A percentile compares a stretch with the other conserved stretches of the same genome.
Conservation (phyloP, 2,113 vertebrate genomes). For the Oryzias javanicus region DNA sequence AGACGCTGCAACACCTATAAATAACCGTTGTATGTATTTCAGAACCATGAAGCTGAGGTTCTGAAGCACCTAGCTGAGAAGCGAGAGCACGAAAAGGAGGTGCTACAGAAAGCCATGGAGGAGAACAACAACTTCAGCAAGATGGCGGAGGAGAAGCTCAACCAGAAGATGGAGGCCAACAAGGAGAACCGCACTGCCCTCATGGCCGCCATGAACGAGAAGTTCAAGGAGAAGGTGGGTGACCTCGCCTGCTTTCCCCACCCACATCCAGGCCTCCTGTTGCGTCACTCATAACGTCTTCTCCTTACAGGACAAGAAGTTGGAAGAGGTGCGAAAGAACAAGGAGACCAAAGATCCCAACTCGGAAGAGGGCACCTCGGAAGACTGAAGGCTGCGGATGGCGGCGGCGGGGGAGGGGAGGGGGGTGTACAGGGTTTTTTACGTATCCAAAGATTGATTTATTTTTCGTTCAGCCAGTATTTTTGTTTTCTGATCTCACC, state of each 20-base stretch:
- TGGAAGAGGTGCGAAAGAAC: constrained; percentile 95
- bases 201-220: constrained; percentile 93
- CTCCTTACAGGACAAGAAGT: constrained; percentile 87
- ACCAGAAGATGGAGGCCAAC: constrained; percentile 97
- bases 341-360: constrained; percentile 91
- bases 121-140: constrained; percentile 99
- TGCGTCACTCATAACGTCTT: not conserved
- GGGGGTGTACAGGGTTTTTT: constrained; percentile 79
- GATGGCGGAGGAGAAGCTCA: constrained; percentile 97
- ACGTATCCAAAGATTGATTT: constrained; percentile 89
- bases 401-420: not conserved
- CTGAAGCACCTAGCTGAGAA: constrained; percentile 97
- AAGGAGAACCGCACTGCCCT: constrained; percentile 96
- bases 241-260: no score
- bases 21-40: not conserved
- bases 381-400: constrained; percentile 75
- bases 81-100: constrained; percentile 93
- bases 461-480: constrained; percentile 72
- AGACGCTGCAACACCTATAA: no score
- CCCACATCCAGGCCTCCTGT: not conserved
- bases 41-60: constrained; percentile 95
- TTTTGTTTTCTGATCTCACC: constrained; percentile 68
- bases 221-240: constrained; percentile 93
- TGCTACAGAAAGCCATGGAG: constrained; percentile 93
- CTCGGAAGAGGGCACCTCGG: constrained; percentile 76